Percentiles rank a stretch among this genome's conserved stretches.
Conservation (phyloP, 2,888 invertebrate species). For the Lymantria monacha region DNA sequence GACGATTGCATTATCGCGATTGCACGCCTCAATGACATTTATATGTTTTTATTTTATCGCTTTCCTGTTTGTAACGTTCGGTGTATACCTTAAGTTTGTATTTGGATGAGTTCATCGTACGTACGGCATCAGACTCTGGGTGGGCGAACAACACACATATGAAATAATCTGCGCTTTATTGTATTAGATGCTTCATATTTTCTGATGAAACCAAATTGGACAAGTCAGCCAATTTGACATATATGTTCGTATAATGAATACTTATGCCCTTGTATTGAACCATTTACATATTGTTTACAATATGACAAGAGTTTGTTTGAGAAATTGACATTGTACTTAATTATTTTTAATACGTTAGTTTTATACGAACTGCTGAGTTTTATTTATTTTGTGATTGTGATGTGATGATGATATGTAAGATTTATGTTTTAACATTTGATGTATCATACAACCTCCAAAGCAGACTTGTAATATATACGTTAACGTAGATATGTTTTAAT, state of each 20-base stretch:
- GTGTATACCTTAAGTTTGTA: constrained; percentile 27
- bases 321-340: too few relatives aligned
- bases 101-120: constrained; percentile 27
- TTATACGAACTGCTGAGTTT: too few relatives aligned
- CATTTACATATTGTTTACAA: too few relatives aligned
- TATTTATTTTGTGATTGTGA: too few relatives aligned
- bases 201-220: constrained; percentile 3
- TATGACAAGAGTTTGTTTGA: too few relatives aligned
- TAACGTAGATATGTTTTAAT: too few relatives aligned
- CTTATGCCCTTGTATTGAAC: neutral
- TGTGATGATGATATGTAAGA: too few relatives aligned
- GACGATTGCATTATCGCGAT: constrained; percentile 36
- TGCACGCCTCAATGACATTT: constrained; percentile 32
- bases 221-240: neutral
- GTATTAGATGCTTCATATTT: constrained; percentile 9
- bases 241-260: neutral
- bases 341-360: too few relatives aligned
- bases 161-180: constrained; percentile 10
- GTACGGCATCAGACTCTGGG: constrained; percentile 16
- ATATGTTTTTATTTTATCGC: constrained; percentile 36
- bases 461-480: too few relatives aligned
- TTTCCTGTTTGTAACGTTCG: constrained; percentile 15
- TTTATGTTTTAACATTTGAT: too few relatives aligned
- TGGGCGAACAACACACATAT: constrained; percentile 9
- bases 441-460: too few relatives aligned